Evolutionary conservation across 1,140 invertebrate genomes (phyloP).

Genomic region (Belonocnema kinseyi): DNA sequence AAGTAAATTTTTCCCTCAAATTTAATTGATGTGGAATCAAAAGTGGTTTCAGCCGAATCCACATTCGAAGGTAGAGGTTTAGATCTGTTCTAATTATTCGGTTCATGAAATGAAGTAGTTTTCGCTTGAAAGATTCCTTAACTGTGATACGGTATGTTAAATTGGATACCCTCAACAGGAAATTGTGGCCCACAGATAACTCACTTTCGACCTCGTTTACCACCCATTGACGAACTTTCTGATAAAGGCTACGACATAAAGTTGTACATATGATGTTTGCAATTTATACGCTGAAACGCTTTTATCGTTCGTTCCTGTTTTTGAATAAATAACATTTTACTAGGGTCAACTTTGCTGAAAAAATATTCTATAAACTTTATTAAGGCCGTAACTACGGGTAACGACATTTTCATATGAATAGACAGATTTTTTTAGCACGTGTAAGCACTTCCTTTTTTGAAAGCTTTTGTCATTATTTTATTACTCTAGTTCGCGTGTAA

Average conservation of each 20-base stretch:
- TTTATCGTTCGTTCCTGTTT: conserved; percentile 5
- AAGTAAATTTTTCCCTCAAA: too few relatives aligned
- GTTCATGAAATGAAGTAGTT: not conserved
- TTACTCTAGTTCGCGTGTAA: too few relatives aligned
- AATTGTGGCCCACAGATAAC: conserved; percentile 3
- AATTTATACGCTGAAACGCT: conserved; percentile 3
- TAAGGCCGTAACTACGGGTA: too few relatives aligned
- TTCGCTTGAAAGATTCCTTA: conserved; percentile 3
- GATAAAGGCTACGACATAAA: not conserved
- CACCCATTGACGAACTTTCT: conserved; percentile 9
- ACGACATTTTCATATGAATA: too few relatives aligned
- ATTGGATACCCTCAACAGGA: not conserved
- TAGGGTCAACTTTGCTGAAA: not conserved
- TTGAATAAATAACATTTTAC: not conserved
- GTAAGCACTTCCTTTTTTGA: too few relatives aligned
- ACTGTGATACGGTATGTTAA: not conserved
- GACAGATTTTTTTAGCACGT: too few relatives aligned
- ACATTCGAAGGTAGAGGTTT: not conserved
- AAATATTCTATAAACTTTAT: not conserved
- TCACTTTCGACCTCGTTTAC: conserved; percentile 14
- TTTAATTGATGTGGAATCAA: too few relatives aligned
- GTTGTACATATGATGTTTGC: not conserved
- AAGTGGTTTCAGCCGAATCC: too few relatives aligned
- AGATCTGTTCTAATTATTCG: conserved; percentile 4
- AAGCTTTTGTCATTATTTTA: too few relatives aligned